Percentiles rank a stretch among this genome's conserved stretches.
Conservation (phyloP, 2,888 invertebrate species). For the Blastobasis adustella region DNA sequence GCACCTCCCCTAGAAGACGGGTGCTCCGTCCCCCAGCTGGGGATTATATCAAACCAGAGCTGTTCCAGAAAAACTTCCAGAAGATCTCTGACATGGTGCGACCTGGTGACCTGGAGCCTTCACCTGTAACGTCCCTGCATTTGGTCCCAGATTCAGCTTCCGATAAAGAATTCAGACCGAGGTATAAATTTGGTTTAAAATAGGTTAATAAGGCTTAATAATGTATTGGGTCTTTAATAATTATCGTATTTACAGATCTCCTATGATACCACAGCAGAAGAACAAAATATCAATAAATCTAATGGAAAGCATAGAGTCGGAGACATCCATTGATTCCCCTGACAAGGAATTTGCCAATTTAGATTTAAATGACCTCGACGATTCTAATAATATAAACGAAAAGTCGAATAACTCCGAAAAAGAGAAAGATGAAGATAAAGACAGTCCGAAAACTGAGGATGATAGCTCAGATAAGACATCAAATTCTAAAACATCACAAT, state of each 20-base stretch:
- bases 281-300: constrained; percentile 69
- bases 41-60: constrained; percentile 75
- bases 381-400: constrained; percentile 43
- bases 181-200: constrained; percentile 24
- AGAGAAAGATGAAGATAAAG: constrained; percentile 35
- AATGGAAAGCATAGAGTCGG: constrained; percentile 71
- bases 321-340: constrained; percentile 67
- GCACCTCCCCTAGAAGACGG: constrained; percentile 55
- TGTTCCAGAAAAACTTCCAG: constrained; percentile 71
- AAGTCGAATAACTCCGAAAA: constrained; percentile 36
- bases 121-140: constrained; percentile 18
- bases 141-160: constrained; percentile 33
- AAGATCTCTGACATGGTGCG: constrained; percentile 64
- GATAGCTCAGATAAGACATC: constrained; percentile 39
- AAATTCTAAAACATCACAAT: constrained; percentile 32
- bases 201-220: no score
- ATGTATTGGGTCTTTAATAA: constrained; percentile 2
- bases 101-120: constrained; percentile 46
- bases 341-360: constrained; percentile 62
- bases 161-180: constrained; percentile 52
- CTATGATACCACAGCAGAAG: constrained; percentile 63
- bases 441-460: constrained; percentile 34
- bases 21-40: constrained; percentile 73
- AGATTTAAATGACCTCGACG: constrained; percentile 59
- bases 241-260: constrained; percentile 45